A percentile compares a stretch with the other conserved stretches of the same genome.
These are phyloP conservation scores for Doris montereyensis DNA, from an alignment of 2,888 invertebrate species.

Conservation along the genomic window DNA sequence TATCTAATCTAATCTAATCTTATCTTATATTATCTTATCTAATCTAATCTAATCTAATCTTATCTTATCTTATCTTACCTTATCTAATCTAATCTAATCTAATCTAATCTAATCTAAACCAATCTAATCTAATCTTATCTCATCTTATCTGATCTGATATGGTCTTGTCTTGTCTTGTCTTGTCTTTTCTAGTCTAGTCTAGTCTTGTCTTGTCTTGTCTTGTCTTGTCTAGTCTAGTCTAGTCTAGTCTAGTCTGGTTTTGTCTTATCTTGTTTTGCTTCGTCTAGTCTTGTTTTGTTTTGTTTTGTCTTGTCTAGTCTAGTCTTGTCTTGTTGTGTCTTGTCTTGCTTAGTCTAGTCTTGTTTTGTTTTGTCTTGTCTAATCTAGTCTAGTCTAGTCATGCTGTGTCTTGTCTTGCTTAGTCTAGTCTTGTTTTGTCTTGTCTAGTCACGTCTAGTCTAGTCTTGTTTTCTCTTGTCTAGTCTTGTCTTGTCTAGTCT, in stretches of 20 bases:
- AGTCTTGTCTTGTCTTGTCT: neutral
- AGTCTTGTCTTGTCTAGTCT: too few relatives aligned
- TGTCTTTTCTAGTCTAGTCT: constrained; percentile 7
- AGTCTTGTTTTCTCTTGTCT: too few relatives aligned
- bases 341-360: neutral
- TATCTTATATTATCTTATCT: neutral
- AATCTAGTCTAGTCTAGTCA: neutral
- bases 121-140: too few relatives aligned
- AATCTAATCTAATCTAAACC: too few relatives aligned
- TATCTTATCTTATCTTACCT: constrained; percentile 13
- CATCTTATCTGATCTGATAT: too few relatives aligned
- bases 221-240: neutral
- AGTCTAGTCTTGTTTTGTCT: neutral
- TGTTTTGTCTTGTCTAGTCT: constrained; percentile 8
- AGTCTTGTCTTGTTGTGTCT: constrained; percentile 11
- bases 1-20: constrained; percentile 30
- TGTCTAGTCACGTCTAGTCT: too few relatives aligned
- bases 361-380: neutral
- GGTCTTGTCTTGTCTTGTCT: constrained; percentile 8
- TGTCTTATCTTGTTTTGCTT: neutral
- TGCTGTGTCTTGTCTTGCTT: neutral
- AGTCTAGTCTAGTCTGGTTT: constrained; percentile 9
- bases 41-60: constrained; percentile 5
- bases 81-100: constrained; percentile 1
- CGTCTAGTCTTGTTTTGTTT: neutral